Base-by-base conservation (phyloP, 2,797 vertebrate genomes). In the Lepus oiostolus region DNA sequence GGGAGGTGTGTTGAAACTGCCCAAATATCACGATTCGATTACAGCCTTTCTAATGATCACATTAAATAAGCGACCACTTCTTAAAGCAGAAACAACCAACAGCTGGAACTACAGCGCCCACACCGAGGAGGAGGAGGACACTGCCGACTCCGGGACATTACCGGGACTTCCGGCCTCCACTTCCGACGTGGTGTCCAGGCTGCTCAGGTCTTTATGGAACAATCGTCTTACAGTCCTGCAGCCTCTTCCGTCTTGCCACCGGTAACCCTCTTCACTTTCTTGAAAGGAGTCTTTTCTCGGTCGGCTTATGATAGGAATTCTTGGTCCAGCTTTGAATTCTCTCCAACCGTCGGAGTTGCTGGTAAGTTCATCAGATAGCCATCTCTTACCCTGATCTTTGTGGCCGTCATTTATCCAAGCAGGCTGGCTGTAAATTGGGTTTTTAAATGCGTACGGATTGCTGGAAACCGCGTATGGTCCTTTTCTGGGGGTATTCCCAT, bases 301-400 rank as follows among this genome's bases (percentile, higher is more conserved):
- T 92, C 98, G 98, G 90, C 96, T 98, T 74, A 92, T 68, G 35
- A 97, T 92, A 84, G 98, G 94, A 93, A 92, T 79, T 96, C 97
- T 97, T 3, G 97, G 77, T 91, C 97, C 92, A 65, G 97, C 93
- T 93, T 96, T 97, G 87, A 97, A 97, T 9, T 99, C 99, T 97
- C 98, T 99, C 99, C 99, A 99, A 93, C 77, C 98, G 84, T 99
- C 99, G 67, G 98, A 98, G 96, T 83, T 95, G 28, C 97, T 97
- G 92, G 74, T 93, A 50, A 98, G 98, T 95, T 98, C 98, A 91
- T 99, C 99, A 10, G 98, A 94, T 13, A 97, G 79, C 89, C 98
- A 98, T 92, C 98, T 99, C 85, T 98, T 99, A 54, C 92, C 93
- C 63, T 98, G 98, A 65, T 99, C 99, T 97, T 97, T 99, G 0